Evolutionary conservation across 2,797 vertebrate genomes (phyloP), one percentile per base, ranked within the genome.

Genomic region (Artibeus jamaicensis): DNA sequence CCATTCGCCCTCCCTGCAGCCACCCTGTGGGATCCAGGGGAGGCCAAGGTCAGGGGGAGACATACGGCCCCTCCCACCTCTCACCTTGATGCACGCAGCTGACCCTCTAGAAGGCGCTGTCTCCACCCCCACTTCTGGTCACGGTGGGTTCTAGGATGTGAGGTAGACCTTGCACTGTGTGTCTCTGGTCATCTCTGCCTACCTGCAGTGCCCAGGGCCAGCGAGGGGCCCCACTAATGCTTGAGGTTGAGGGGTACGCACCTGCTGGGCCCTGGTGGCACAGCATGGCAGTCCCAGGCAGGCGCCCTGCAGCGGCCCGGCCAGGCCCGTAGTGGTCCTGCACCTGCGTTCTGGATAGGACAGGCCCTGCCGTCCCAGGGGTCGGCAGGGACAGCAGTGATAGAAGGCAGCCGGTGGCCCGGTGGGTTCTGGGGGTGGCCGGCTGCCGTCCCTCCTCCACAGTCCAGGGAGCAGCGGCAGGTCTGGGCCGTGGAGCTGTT

Each of bases 391-490:
- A 34, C 34, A 12, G 14, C 26, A 55, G 81, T 18, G 67, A 4
- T 0, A 5, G 93, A 15, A 22, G 62, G 82, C 29, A 7, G 71
- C 26, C 0, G 0, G 44, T 3, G 4, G 70, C 39, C 65, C 3
- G 37, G 65, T 6, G 9, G n/a, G 15, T n/a, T 57, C 84, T 29
- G 0, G 76, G 50, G 70, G 24, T 6, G n/a, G 34, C 3, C 11
- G 2, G 32, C 16, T 0, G 0, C 2, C 3, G 1, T 68, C 26
- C 16, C 42, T 5, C 15, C 82, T 3, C 0, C 44, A 6, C 2
- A 0, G 42, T 18, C 14, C 5, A 6, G 44, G 50, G 48, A 5
- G 21, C 5, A 7, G 10, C 5, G 29, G 6, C 1, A 1, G 29
- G 53, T 16, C 11, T 12, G 39, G 22, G 11, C 67, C 46, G 21